These are phyloP conservation scores for Pinna nobilis DNA, from an alignment of 1,140 invertebrate genomes.

Conservation along the genomic window DNA sequence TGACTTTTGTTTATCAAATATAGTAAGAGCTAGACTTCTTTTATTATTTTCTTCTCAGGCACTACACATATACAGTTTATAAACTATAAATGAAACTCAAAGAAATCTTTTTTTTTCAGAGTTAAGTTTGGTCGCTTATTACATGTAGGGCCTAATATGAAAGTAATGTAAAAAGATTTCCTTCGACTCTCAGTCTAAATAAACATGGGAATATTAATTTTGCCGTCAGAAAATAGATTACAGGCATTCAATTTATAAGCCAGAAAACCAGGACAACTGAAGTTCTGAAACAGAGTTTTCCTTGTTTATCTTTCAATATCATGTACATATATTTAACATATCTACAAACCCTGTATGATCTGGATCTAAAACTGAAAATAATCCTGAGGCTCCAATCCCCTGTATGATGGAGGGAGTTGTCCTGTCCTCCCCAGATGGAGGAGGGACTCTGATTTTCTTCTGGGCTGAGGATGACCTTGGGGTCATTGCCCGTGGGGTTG, in stretches of 20 bases:
- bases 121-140: too few relatives aligned
- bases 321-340: not conserved
- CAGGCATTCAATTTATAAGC: not conserved
- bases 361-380: constrained; percentile 66
- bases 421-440: constrained; percentile 40
- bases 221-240: not conserved
- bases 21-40: too few relatives aligned
- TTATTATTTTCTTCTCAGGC: not conserved
- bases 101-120: too few relatives aligned
- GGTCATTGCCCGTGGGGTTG: constrained; percentile 37
- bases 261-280: not conserved
- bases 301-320: not conserved
- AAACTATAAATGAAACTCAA: too few relatives aligned
- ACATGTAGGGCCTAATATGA: too few relatives aligned
- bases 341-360: constrained; percentile 61
- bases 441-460: constrained; percentile 48
- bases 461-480: constrained; percentile 50
- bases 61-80: too few relatives aligned
- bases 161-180: too few relatives aligned
- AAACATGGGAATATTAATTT: too few relatives aligned
- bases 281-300: not conserved
- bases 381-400: constrained; percentile 59
- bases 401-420: constrained; percentile 48
- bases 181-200: too few relatives aligned
- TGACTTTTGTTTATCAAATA: too few relatives aligned